These are phyloP conservation scores for Uropsilus gracilis DNA, from an alignment of 2,113 vertebrate genomes.

Conservation along the genomic window DNA sequence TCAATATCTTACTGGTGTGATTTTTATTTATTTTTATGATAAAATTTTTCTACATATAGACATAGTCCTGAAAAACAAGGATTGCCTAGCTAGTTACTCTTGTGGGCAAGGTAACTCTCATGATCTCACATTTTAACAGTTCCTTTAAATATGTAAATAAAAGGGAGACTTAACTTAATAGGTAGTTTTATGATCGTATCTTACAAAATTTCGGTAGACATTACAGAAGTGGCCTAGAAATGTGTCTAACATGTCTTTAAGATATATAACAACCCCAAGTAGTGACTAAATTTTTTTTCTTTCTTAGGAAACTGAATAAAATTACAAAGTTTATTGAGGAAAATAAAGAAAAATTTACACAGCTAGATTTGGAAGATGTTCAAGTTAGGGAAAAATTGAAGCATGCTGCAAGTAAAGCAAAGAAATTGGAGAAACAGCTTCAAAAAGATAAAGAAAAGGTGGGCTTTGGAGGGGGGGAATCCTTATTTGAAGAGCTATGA, in stretches of 20 bases:
- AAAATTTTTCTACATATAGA: background rate
- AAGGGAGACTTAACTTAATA: background rate
- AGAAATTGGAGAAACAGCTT: constrained; percentile 95
- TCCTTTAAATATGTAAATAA: background rate
- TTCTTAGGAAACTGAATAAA: constrained; percentile 91
- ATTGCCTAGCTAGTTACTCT: too few species aligned
- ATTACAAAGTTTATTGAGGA: constrained; percentile 92
- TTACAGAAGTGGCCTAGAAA: background rate
- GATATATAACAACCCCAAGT: constrained; percentile 9
- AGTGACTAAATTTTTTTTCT: background rate
- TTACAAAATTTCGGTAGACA: background rate
- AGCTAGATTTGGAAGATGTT: constrained; percentile 96
- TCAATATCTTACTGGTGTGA: background rate
- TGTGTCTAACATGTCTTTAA: background rate
- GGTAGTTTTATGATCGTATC: background rate
- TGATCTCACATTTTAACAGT: background rate
- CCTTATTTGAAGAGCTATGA: background rate
- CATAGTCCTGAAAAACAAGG: background rate
- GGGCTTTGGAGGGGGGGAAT: background rate
- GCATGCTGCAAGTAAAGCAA: constrained; percentile 92
- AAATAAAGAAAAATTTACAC: constrained; percentile 94
- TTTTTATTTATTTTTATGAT: background rate
- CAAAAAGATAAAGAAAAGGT: constrained; percentile 98
- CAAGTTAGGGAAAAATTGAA: constrained; percentile 96
- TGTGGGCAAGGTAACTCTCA: background rate